phyloP scores from a whole-genome alignment of 2,113 vertebrate genomes.

The Lophius piscatorius region DNA sequence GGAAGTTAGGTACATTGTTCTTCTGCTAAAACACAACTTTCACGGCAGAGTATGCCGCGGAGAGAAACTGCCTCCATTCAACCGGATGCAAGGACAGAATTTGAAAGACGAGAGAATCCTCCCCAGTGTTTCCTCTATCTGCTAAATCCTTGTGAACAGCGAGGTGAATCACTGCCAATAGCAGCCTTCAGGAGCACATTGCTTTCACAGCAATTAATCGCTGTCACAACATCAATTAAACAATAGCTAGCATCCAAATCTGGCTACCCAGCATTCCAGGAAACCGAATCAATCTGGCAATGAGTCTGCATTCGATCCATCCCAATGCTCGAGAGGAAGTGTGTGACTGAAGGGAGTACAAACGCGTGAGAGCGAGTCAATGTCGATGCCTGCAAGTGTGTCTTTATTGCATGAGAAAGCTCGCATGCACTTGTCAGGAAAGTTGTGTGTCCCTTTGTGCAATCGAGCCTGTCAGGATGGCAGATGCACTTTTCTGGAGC shows the following conservation, averaged over 20 bases:
- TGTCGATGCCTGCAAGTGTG: background rate
- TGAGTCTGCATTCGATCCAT: constrained; percentile 7
- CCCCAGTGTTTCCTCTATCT: constrained; percentile 20
- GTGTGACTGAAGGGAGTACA: constrained; percentile 7
- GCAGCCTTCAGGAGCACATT: constrained; percentile 59
- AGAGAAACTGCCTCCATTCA: constrained; percentile 18
- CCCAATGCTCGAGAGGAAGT: constrained; percentile 22
- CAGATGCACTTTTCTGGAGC: background rate
- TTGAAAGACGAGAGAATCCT: background rate
- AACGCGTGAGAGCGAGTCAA: background rate
- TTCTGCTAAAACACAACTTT: background rate
- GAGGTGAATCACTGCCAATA: constrained; percentile 35
- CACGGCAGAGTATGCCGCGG: background rate
- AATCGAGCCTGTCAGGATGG: constrained; percentile 7
- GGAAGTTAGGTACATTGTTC: background rate
- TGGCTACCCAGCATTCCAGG: constrained; percentile 54
- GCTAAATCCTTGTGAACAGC: constrained; percentile 26
- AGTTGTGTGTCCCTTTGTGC: constrained; percentile 24
- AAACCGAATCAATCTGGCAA: constrained; percentile 58
- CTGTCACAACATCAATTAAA: constrained; percentile 78
- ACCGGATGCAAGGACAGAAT: constrained; percentile 13
- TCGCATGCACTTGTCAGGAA: constrained; percentile 15
- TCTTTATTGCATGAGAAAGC: constrained; percentile 1
- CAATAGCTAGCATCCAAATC: constrained; percentile 57
- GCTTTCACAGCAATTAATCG: constrained; percentile 73